Base-by-base conservation (phyloP, 2,888 invertebrate genomes). In the Drosophila cognata region DNA sequence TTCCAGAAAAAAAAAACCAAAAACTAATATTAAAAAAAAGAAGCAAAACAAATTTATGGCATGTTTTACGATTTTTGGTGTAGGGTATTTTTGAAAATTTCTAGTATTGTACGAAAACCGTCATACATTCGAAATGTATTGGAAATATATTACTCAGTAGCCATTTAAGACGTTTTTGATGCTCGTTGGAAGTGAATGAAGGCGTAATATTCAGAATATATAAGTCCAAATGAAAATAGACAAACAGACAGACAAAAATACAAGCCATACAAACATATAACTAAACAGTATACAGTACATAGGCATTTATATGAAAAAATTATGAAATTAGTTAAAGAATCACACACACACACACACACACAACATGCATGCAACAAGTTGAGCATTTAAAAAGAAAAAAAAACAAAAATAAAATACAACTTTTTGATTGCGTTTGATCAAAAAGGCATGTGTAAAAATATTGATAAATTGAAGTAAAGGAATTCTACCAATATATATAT, bases 361-460 rank as follows among this genome's bases (percentile, higher is more conserved):
- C 35, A 75, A 73, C 61, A 86, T 78, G 81, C 81, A 86, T 84
- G 78, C 78, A 81, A 80, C 71, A 81, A 80, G 79, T 83, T 88
- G 80, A 88, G 84, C 87, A 87, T 87, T 85, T 85, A 79, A 90
- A 86, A 78, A 72, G 77, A 79, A 71, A 36, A 36, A 36, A 66
- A 76, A 80, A 76, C 57, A 33, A 62, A 16, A 35, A 58, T 61
- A 57, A 59, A 72, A 62, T 57, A 62, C 74, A 79, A 82, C 80
- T 79, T 81, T 88, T 87, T 89, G 89, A 87, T 87, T 87, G 87
- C 79, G 87, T 87, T 87, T 87, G 89, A 87, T 87, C 89, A 87
- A 89, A 87, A 58, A 71, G 83, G 61, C 57, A 66, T 81, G 82
- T 82, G 71, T 71, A 74, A 76, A 74, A 67, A 63, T 66, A 76